Base-by-base conservation (phyloP, 2,888 invertebrate species). In the Tromatobia lineatoria region DNA sequence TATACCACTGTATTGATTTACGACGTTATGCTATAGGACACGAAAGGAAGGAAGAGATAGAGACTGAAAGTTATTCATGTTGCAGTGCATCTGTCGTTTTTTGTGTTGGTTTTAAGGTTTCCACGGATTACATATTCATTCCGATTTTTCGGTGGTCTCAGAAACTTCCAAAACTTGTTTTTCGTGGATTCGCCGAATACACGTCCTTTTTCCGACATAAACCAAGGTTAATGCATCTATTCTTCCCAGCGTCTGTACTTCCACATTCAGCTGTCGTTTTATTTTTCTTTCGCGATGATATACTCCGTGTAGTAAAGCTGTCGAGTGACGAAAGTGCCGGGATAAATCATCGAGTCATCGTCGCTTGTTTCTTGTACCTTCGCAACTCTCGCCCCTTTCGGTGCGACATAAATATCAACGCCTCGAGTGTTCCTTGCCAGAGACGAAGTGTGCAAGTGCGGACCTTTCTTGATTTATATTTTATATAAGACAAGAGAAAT, bases 281-380 rank as follows among this genome's bases (percentile, higher is more conserved):
- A n/a, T 50, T 59, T 15, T 61, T 10, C 75, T 23, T 50, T 15
- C 50, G 34, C 64, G 74, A 34, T 78, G 59, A 82, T 29, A 61
- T 69, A 73, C 50, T 50, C 20, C 52, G 23, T 66, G 73, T 80
- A 73, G 69, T 80, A 80, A 80, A 83, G 61, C 77, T 83, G 80
- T 80, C 83, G 73, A 73, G 83, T 80, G 67, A 74, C 67, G 64
- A 77, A 64, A 83, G 80, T 80, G 73, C 66, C 61, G 38, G 61
- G 50, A 83, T 83, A 80, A 77, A 83, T 83, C 80, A 83, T 80
- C 38, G 76, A 73, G 76, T 59, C 73, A 71, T 59, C 74, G 34
- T 18, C 18, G 47, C 59, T 45, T 50, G 59, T 50, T 47, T 15
- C 50, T 20, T 66, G 20, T 18, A 45, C 47, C 61, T 29, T 34